These are phyloP conservation scores for Colletes gigas DNA, from an alignment of 1,140 invertebrate species.

Conservation along the genomic window DNA sequence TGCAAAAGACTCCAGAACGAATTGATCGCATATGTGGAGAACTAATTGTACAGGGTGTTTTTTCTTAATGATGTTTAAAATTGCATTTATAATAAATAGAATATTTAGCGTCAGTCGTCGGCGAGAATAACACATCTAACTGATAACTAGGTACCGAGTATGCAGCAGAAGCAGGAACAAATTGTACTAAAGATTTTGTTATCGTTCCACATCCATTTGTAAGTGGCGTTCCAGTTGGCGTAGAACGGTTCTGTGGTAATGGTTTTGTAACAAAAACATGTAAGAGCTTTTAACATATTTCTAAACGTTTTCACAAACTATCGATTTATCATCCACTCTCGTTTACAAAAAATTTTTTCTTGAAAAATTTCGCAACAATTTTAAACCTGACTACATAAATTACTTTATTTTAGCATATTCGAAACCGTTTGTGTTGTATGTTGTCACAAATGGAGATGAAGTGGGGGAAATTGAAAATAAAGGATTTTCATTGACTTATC, in stretches of 20 bases:
- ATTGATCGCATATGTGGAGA: too few species aligned
- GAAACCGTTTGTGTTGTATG: constrained; percentile 88
- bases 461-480: constrained; percentile 85
- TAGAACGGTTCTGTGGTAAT: constrained; percentile 89
- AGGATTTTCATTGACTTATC: constrained; percentile 87
- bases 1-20: too few species aligned
- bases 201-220: constrained; percentile 86
- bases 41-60: too few species aligned
- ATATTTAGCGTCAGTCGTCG: not conserved
- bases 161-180: constrained; percentile 81
- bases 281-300: constrained; percentile 74
- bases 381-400: not conserved
- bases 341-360: not conserved
- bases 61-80: not conserved
- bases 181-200: constrained; percentile 87
- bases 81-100: not conserved
- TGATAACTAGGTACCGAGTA: constrained; percentile 72
- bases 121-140: not conserved
- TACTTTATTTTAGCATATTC: constrained; percentile 79
- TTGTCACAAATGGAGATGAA: constrained; percentile 85
- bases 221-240: constrained; percentile 73
- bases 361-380: not conserved
- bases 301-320: constrained; percentile 16
- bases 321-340: not conserved
- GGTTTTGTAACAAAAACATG: constrained; percentile 85